Evolutionary conservation across 2,797 vertebrate species (phyloP).

Genomic region (Lagodon rhomboides): DNA sequence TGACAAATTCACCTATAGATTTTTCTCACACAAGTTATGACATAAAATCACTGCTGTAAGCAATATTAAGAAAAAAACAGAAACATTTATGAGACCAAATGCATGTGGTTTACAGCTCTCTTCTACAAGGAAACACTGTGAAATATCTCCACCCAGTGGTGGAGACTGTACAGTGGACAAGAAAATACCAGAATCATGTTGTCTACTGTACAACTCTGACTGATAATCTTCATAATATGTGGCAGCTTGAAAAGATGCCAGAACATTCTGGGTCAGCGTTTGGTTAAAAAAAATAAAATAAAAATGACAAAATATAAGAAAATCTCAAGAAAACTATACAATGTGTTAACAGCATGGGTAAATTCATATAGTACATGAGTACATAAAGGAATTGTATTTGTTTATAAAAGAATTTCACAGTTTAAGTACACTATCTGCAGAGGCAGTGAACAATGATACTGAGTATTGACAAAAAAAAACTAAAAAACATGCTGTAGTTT

Average conservation of each 20-base stretch:
- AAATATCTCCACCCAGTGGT: constrained; percentile 40
- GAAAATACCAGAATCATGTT: neutral
- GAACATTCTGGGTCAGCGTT: neutral
- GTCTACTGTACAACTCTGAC: neutral
- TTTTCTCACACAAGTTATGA: neutral
- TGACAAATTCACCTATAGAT: neutral
- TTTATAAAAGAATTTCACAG: no score
- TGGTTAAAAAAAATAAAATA: no score
- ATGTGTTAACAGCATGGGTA: neutral
- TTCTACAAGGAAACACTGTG: neutral
- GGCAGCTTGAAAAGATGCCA: neutral
- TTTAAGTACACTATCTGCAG: neutral
- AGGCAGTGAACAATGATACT: neutral
- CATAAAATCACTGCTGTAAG: neutral
- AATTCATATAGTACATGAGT: neutral
- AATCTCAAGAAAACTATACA: neutral
- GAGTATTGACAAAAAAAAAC: no score
- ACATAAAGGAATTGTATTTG: neutral
- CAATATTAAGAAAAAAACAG: neutral
- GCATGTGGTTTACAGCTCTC: neutral
- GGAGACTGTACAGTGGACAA: neutral
- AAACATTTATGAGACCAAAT: neutral
- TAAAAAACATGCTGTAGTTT: neutral
- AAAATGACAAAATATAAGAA: no score
- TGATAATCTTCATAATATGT: neutral